Evolutionary conservation across 1,140 invertebrate genomes (phyloP), one percentile per base, ranked within the genome.

Genomic region (Spodoptera frugiperda): DNA sequence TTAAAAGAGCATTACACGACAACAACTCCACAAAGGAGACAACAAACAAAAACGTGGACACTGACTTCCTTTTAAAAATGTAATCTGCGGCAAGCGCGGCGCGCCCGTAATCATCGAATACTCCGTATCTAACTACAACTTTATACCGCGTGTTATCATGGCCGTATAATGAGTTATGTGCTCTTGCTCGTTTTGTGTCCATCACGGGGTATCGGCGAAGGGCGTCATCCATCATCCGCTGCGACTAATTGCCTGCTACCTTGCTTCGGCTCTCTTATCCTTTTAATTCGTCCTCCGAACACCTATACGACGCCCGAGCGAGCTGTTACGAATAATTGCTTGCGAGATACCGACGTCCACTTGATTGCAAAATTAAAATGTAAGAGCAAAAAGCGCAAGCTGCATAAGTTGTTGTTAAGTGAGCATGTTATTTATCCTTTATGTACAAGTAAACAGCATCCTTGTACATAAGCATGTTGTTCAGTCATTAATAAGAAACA

Each of bases 211-310:
- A 87, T 84, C 83, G 79, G 80, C 76, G 72, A 80, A 85, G 82
- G 82, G 86, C 84, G 83, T 87, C 89, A 92, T 92, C 91, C 89
- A 93, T 93, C 91, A 93, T 93, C 86, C 83, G 74, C 72, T 55
- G 81, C 82, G 87, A 91, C 91, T 93, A 91, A 93, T 93, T 89
- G 89, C 91, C 87, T 86, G 91, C 91, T 93, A 93, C 91, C 90
- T 93, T 88, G 85, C 86, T 89, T 89, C 90, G 83, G 82, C 83
- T 87, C 81, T 84, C 84, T 87, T 89, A 92, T 90, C 85, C 86
- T 88, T 90, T 89, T 91, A 88, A 92, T 90, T 89, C 88, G 86
- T 90, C 89, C 84, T 89, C 85, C 53, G 72, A 61, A 84, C 86
- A 89, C 89, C 86, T 88, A 84, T 81, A 78, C 74, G 78, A 81